These are phyloP conservation scores for Eupeodes latifasciatus DNA, from an alignment of 2,888 invertebrate genomes.

Conservation along the genomic window DNA sequence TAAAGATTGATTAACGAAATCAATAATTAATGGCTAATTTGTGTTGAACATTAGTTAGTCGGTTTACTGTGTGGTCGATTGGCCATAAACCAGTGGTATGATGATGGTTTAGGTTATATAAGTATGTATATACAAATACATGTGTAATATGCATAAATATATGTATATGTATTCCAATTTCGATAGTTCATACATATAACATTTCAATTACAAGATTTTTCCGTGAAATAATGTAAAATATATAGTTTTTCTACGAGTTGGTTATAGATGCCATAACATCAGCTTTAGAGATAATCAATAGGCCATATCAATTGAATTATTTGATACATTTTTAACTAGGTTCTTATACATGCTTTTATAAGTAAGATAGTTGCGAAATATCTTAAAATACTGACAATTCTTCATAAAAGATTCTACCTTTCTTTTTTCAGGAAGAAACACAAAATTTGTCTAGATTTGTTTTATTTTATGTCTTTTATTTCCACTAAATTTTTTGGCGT, in stretches of 20 bases:
- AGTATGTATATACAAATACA: neutral
- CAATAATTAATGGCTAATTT: slow-evolving; percentile 75
- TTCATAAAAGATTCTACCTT: no score
- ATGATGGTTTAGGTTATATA: neutral
- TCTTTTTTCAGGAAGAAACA: no score
- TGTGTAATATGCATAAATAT: neutral
- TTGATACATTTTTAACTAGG: no score
- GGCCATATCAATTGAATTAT: no score
- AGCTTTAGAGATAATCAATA: neutral
- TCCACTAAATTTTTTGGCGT: no score
- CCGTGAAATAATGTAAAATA: neutral
- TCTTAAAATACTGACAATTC: no score
- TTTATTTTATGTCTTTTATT: no score
- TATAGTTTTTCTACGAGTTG: neutral
- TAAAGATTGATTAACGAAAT: slow-evolving; percentile 74
- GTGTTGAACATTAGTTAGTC: slow-evolving; percentile 68
- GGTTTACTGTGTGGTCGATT: slow-evolving; percentile 60
- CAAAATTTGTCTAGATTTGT: no score
- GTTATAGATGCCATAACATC: no score
- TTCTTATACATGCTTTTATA: no score
- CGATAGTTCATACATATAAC: neutral
- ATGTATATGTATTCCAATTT: neutral
- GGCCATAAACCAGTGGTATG: slow-evolving; percentile 38
- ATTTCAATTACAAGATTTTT: neutral
- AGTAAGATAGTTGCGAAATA: no score